A percentile compares a stretch with the other conserved stretches of the same genome.
Evolutionary conservation across 2,113 vertebrate genomes (phyloP).

Genomic region (Lates calcarifer): DNA sequence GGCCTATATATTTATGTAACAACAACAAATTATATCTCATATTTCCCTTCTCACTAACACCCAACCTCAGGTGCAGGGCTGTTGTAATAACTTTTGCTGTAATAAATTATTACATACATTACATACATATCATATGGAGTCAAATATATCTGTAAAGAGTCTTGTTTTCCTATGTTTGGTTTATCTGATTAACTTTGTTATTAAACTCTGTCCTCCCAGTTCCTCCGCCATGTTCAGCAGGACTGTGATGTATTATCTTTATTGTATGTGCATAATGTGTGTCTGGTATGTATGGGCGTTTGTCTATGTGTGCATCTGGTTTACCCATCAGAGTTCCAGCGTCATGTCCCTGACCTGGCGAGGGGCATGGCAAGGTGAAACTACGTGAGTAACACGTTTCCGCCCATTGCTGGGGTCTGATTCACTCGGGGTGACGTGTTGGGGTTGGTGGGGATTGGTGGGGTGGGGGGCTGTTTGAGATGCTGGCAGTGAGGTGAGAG

Average conservation of each 20-base stretch:
- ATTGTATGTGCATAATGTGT: slow-evolving; percentile 24
- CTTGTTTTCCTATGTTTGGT: neutral
- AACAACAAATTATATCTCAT: too few relatives aligned
- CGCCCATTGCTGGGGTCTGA: slow-evolving; percentile 64
- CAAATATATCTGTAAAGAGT: too few relatives aligned
- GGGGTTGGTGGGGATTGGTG: neutral
- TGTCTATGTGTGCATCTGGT: slow-evolving; percentile 74
- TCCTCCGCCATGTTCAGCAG: slow-evolving; percentile 15
- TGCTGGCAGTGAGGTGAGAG: slow-evolving; percentile 22
- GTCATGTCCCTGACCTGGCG: slow-evolving; percentile 55
- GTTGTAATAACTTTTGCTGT: too few relatives aligned
- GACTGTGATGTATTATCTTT: slow-evolving; percentile 18
- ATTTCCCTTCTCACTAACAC: too few relatives aligned
- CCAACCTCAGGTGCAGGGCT: too few relatives aligned
- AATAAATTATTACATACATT: too few relatives aligned
- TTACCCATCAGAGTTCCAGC: slow-evolving; percentile 72
- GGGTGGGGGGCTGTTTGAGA: slow-evolving; percentile 11
- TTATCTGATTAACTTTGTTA: too few relatives aligned
- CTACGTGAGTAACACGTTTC: slow-evolving; percentile 68
- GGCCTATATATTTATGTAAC: too few relatives aligned
- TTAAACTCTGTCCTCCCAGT: slow-evolving; percentile 26
- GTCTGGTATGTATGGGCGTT: slow-evolving; percentile 38
- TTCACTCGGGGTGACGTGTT: slow-evolving; percentile 56
- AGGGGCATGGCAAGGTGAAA: slow-evolving; percentile 39
- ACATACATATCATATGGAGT: too few relatives aligned